Percentiles rank a stretch among this genome's conserved stretches.
Conservation (phyloP, 2,888 invertebrate species). For the Lacanobia oleracea region DNA sequence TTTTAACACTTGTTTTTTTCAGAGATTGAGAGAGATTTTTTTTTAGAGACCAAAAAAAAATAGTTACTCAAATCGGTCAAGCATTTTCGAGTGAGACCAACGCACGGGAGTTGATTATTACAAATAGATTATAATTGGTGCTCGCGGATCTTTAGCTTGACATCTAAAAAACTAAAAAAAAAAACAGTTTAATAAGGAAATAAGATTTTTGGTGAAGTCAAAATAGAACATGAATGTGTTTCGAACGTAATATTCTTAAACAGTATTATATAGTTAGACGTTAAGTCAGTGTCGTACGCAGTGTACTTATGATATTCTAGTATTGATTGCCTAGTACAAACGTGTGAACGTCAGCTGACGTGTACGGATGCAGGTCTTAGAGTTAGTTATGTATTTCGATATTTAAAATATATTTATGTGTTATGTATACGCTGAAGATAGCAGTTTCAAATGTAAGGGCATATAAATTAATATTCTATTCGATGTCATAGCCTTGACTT, state of each 20-base stretch:
- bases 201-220: neutral
- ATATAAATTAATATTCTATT: neutral
- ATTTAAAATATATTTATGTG: neutral
- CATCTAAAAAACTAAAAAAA: no score
- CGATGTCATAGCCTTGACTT: neutral
- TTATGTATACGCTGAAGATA: conserved; percentile 31
- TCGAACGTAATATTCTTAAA: conserved; percentile 43
- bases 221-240: conserved; percentile 25
- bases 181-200: neutral
- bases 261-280: conserved; percentile 64
- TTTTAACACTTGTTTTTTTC: no score
- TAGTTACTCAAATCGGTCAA: no score
- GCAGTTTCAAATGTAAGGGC: neutral
- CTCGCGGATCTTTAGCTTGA: no score
- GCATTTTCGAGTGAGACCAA: no score
- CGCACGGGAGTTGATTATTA: no score
- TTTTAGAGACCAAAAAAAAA: no score
- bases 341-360: conserved; percentile 18
- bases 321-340: conserved; percentile 57
- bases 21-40: no score
- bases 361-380: conserved; percentile 34
- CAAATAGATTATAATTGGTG: no score
- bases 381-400: conserved; percentile 29
- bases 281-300: conserved; percentile 54
- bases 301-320: conserved; percentile 54